Evolutionary conservation across 2,797 vertebrate species (phyloP).

Genomic region (Ambastaia sidthimunki): DNA sequence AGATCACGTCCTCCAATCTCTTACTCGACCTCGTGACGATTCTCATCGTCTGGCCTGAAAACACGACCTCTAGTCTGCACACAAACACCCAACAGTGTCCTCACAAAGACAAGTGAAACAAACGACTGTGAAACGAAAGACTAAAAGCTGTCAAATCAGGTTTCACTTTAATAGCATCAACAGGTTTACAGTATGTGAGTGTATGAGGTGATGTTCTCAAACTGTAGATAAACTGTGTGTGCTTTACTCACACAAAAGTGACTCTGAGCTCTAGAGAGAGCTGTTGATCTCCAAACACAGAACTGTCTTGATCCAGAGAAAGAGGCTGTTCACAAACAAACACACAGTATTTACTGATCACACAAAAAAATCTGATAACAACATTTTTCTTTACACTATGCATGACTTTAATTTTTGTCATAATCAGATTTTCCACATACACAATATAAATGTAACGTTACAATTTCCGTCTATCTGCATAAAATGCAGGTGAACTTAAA

Average conservation of each 20-base stretch:
- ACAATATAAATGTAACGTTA: too few species aligned
- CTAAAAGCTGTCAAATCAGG: neutral
- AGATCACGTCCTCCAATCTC: conserved; percentile 79
- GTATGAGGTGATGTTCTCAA: too few species aligned
- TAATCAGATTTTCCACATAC: too few species aligned
- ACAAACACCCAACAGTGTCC: neutral
- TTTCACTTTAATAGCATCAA: too few species aligned
- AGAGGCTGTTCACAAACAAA: conserved; percentile 72
- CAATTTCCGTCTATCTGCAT: too few species aligned
- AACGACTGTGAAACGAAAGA: too few species aligned
- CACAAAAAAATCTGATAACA: too few species aligned
- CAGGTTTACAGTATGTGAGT: too few species aligned
- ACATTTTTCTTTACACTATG: too few species aligned
- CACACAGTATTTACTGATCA: neutral
- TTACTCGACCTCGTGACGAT: conserved; percentile 81
- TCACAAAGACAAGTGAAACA: too few species aligned
- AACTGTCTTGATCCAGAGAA: conserved; percentile 85
- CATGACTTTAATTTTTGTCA: too few species aligned
- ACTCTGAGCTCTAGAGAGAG: conserved; percentile 83
- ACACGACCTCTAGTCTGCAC: conserved; percentile 60
- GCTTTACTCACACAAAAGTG: conserved; percentile 81
- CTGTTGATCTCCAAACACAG: conserved; percentile 82
- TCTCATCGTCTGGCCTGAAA: conserved; percentile 74
- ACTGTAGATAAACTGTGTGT: neutral
- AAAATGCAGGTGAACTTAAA: too few species aligned